Evolutionary conservation across 1,140 invertebrate species (phyloP), one percentile per base, ranked within the genome.

Genomic region (Oscheius sp.): DNA sequence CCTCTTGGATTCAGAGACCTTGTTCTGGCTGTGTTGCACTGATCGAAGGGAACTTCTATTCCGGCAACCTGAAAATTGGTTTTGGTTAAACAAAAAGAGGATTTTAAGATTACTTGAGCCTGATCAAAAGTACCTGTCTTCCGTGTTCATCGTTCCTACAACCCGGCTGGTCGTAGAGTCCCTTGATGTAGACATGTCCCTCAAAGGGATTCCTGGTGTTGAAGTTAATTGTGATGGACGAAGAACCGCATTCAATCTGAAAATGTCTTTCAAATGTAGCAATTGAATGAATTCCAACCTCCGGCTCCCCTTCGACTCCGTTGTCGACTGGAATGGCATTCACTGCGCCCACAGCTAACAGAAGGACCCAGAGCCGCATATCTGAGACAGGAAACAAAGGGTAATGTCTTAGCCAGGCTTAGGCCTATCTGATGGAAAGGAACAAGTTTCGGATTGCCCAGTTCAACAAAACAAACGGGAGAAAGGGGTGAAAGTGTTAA

Each of bases 161-260:
- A 13, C 76, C 80, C 15, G 63, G 52, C 64, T 83, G 82, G 61
- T 83, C 82, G 66, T 80, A 83, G 31, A 83, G 75, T 74, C 82
- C 82, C 65, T 83, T 83, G 13, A 83, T 83, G 67, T 84, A 83
- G 35, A 83, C 82, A 69, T 83, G 82, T 26, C 82, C 82, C 63
- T 84, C 83, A 74, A 83, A 83, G 42, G 79, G 75, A 58, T 83
- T 83, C 20, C 80, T 74, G 26, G 82, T 83, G 79, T 83, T 83
- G 79, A 83, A 83, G 80, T 83, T 83, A 20, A 83, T 77, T 38
- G 83, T 83, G 55, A 83, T 84, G 1, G 79, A 80, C 13, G 76
- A 84, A 18, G 82, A 78, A 20, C 82, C 82, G 73, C 76, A 77
- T 42, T 77, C 76, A 46, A 77, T 76, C 68, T 77, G 15, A n/a